Evolutionary conservation across 2,888 invertebrate genomes (phyloP).

Genomic region (Molorchus minor): DNA sequence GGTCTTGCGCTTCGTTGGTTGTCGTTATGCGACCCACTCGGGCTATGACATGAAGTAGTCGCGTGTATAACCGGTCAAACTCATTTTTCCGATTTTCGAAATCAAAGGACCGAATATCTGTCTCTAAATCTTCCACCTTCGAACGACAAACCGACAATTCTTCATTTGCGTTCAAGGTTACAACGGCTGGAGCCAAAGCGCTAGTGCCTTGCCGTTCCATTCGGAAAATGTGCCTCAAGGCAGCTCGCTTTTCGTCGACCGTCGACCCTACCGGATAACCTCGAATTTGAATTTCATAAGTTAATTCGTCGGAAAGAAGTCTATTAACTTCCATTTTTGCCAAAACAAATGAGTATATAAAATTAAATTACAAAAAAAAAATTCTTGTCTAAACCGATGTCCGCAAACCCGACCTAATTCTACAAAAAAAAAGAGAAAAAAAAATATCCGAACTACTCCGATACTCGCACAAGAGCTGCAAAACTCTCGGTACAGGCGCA

Average conservation of each 20-base stretch:
- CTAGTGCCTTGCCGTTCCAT: not conserved
- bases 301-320: conserved; percentile 7
- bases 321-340: conserved; percentile 23
- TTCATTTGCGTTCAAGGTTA: not conserved
- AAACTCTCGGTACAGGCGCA: no score
- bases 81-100: conserved; percentile 14
- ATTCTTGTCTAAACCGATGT: no score
- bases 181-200: not conserved
- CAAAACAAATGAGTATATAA: no score
- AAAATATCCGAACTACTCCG: no score
- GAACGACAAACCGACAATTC: not conserved
- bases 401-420: not conserved
- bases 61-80: conserved; percentile 6
- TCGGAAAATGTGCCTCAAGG: not conserved
- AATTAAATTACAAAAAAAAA: not conserved
- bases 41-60: conserved; percentile 1
- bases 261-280: conserved; percentile 3
- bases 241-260: conserved; percentile 1
- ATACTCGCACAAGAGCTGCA: no score
- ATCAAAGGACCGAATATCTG: not conserved
- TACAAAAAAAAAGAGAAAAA: not conserved
- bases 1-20: no score
- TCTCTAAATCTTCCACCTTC: not conserved
- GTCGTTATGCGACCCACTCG: not conserved
- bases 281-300: conserved; percentile 9